Base-by-base conservation (phyloP, 2,113 vertebrate species). In the Pomatostomus ruficeps region DNA sequence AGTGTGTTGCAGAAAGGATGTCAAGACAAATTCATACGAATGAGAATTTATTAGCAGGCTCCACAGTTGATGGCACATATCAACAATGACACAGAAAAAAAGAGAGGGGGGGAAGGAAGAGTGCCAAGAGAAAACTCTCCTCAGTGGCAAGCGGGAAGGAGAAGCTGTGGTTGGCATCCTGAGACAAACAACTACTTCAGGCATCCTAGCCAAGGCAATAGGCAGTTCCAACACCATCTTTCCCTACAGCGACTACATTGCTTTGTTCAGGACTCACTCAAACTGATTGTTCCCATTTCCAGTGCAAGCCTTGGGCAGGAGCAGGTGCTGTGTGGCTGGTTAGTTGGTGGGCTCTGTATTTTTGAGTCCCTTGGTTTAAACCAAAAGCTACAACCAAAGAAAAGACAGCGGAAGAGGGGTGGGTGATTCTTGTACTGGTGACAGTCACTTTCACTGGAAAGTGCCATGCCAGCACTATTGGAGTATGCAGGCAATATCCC, bases 401-500 rank as follows among this genome's bases (percentile, higher is more conserved):
- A 61, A 57, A 78, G n/a, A 42, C 7, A 48, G n/a, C 0, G 1
- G 36, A 19, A 71, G 22, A 80, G 10, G 16, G 68, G 6, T 6
- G 14, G 2, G 8, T 35, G 31, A 29, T 46, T 61, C 68, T 18
- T 57, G 28, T 9, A n/a, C n/a, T 51, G 19, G 17, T n/a, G 26
- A 35, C 58, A 38, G 26, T 63, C 20, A 1, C 36, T 57, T 48
- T 17, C 28, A 14, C 35, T 86, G 65, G 45, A 84, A 76, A 0
- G 0, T 48, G 35, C 40, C 33, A 19, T 1, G 3, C 12, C 59
- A 65, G 6, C 2, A 3, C 16, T 26, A 9, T 3, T 1, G 1
- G 29, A 13, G 35, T 7, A 18, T 52, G 49, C 38, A 79, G 40
- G 12, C 40, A 45, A 40, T 2, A 5, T 33, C 22, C 18, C 21